Evolutionary conservation across 1,140 invertebrate genomes (phyloP).

Genomic region (Maconellicoccus hirsutus): DNA sequence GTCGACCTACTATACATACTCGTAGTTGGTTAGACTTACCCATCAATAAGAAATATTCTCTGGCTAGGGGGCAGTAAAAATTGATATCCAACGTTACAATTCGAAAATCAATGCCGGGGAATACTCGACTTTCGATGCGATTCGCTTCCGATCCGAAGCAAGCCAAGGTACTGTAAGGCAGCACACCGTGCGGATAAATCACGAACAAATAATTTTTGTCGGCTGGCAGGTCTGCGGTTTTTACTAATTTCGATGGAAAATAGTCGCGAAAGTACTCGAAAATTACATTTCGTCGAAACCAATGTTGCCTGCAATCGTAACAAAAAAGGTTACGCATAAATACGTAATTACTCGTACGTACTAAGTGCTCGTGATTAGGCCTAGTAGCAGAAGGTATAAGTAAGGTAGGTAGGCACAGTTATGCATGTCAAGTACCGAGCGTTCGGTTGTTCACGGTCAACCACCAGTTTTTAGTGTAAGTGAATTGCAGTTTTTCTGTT

Average conservation of each 20-base stretch:
- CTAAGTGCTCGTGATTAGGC: too few species aligned
- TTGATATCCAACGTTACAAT: not conserved
- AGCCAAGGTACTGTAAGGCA: constrained; percentile 59
- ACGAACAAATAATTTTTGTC: constrained; percentile 74
- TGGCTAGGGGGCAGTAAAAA: not conserved
- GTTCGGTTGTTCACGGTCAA: too few species aligned
- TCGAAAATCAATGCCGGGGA: not conserved
- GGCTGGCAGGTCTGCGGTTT: constrained; percentile 66
- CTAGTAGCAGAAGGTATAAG: too few species aligned
- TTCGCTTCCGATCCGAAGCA: constrained; percentile 42
- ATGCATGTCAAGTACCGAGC: too few species aligned
- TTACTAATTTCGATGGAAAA: constrained; percentile 72
- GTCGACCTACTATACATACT: too few species aligned
- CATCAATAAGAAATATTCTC: constrained; percentile 1
- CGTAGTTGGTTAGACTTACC: too few species aligned
- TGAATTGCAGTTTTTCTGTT: too few species aligned
- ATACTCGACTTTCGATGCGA: not conserved
- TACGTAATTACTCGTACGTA: too few species aligned
- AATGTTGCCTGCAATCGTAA: not conserved
- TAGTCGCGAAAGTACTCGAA: constrained; percentile 54
- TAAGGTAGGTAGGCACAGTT: too few species aligned
- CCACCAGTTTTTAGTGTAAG: too few species aligned
- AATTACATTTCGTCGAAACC: not conserved
- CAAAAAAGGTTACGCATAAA: too few species aligned
- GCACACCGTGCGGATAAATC: constrained; percentile 79